Conservation (phyloP, 2,797 vertebrate genomes). For the Anas bernieri region DNA sequence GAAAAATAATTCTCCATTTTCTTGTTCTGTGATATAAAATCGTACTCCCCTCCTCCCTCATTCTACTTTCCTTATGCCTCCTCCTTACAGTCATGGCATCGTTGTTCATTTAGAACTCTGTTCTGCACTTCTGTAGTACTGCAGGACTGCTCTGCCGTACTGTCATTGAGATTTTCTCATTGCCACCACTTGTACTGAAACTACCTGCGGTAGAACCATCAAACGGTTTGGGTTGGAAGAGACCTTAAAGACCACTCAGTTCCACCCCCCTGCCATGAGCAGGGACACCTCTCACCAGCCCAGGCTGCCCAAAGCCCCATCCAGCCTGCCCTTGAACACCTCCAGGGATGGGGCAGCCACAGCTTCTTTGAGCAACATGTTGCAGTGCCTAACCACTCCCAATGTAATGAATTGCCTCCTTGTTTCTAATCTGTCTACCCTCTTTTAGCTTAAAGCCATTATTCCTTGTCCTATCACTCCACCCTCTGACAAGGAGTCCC, state of each 20-base stretch:
- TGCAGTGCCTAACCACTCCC: no score
- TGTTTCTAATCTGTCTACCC: background rate
- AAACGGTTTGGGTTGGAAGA: no score
- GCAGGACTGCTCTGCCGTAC: background rate
- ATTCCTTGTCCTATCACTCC: no score
- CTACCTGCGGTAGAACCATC: no score
- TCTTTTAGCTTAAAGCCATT: background rate
- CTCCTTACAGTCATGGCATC: background rate
- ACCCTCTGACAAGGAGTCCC: no score
- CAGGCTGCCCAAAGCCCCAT: no score
- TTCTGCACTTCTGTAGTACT: background rate
- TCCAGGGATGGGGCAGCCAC: background rate
- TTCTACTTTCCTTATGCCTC: accelerated
- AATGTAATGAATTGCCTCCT: background rate
- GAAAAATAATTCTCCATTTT: background rate
- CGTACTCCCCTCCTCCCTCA: background rate
- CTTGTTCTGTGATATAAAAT: background rate
- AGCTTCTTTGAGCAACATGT: background rate
- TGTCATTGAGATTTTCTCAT: accelerated
- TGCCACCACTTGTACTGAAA: background rate
- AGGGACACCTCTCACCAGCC: no score
- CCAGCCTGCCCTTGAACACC: no score
- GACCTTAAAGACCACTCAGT: no score
- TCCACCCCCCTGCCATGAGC: no score
- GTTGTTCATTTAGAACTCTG: background rate